Percentiles rank a stretch among this genome's conserved stretches.
Conservation (phyloP, 2,113 vertebrate species). For the Percopsis transmontana region DNA sequence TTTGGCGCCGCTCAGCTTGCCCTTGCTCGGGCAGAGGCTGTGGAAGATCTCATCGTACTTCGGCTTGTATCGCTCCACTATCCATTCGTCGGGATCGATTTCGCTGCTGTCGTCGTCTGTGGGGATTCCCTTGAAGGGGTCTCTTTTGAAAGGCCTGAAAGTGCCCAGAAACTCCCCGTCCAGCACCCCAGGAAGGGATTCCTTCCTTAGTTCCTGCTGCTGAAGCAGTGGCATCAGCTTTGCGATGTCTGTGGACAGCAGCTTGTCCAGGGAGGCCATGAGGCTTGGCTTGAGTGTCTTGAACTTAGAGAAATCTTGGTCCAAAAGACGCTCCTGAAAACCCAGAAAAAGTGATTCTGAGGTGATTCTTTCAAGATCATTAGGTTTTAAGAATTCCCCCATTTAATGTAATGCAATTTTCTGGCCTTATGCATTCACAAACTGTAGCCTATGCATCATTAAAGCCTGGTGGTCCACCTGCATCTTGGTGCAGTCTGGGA, state of each 20-base stretch:
- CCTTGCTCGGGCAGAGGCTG: conserved; percentile 82
- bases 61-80: conserved; percentile 86
- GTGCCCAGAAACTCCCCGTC: conserved; percentile 83
- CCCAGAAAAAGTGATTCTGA: not conserved
- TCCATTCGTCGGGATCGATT: conserved; percentile 79
- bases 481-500: conserved; percentile 89
- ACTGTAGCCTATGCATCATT: not conserved
- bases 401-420: not conserved
- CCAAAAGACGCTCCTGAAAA: conserved; percentile 83
- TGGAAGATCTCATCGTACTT: conserved; percentile 94
- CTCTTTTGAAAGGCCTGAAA: conserved; percentile 78
- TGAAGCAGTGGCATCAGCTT: conserved; percentile 85
- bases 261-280: conserved; percentile 84
- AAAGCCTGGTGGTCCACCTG: conserved; percentile 72
- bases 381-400: not conserved
- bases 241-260: conserved; percentile 84
- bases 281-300: conserved; percentile 83
- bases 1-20: conserved; percentile 86
- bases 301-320: conserved; percentile 88
- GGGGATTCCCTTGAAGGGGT: conserved; percentile 66
- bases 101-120: conserved; percentile 60
- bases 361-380: not conserved
- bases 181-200: conserved; percentile 72
- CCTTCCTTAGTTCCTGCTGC: conserved; percentile 79
- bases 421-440: not conserved